Evolutionary conservation across 53 echinoderm and acorn worm species (phyloP), one percentile per base, ranked within the genome.

Genomic region (Zoroaster sp.): DNA sequence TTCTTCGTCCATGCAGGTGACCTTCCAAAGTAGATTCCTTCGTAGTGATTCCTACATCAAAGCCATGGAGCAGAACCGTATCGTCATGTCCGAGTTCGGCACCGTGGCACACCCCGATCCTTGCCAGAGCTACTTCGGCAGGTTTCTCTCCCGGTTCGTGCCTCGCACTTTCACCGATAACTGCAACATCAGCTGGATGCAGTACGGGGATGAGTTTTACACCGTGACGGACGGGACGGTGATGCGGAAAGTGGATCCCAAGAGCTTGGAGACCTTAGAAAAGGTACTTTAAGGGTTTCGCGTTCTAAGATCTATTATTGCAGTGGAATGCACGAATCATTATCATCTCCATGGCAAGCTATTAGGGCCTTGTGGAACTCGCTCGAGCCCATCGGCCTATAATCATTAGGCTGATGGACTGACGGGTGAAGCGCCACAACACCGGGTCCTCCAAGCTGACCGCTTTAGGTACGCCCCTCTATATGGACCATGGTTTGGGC

Each of bases 61-160:
- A 67, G 87, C 88, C 14, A 87, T 73, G 71, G 94, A 88, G 35
- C 81, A 92, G 47, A 93, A 96, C 42, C 88, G 96, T 15, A 75
- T 96, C 20, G 90, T 93, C 35, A 80, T 87, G 71, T 67, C 83
- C 15, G 92, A 92, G 40, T 93, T 94, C 86, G 96, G 94, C 36
- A 94, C 94, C 13, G 80, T 87, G 30, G 81, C 90, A 5, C 75
- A 94, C 28, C 94, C 96, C 11, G 96, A 96, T 75, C 96, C 96
- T 4, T 96, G 96, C 81, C 93, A 92, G 93, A 94, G 91, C 51
- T 83, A 92, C 13, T 89, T 96, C 80, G 78, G 90, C 30, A 72
- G 96, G 32, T 67, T 96, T 35, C 78, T 91, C 74, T 94, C 94
- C 28, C 66, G 72, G 40, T 96, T 96, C 54, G 38, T 72, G 5